phyloP scores from a whole-genome alignment of 2,797 vertebrate species.

The Falco biarmicus region DNA sequence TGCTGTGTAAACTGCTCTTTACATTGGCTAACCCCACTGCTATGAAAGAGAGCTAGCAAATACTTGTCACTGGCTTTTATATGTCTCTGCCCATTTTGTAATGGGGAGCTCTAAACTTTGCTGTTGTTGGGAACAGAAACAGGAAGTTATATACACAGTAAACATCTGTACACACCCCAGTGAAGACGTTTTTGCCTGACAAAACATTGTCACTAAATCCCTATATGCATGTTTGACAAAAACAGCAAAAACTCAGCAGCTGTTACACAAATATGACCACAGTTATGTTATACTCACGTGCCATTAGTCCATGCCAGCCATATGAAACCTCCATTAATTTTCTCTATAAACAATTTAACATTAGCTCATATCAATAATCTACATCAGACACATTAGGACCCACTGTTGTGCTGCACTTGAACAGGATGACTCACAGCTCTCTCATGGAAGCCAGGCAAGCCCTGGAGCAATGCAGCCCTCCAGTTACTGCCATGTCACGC shows the following conservation, averaged over 20 bases:
- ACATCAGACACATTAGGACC: background rate
- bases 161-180: background rate
- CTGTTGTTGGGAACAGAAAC: background rate
- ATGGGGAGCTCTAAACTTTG: background rate
- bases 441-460: background rate
- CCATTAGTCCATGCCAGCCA: background rate
- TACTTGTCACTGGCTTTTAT: background rate
- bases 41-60: background rate
- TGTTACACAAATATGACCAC: background rate
- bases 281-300: accelerated
- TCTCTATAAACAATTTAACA: background rate
- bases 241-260: background rate
- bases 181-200: background rate
- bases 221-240: background rate
- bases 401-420: background rate
- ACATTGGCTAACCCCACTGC: background rate
- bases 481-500: background rate
- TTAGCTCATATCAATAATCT: background rate
- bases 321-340: background rate
- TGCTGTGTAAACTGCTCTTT: background rate
- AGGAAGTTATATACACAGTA: background rate
- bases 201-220: background rate
- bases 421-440: background rate
- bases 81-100: background rate
- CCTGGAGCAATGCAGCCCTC: background rate